A percentile compares a stretch with the other conserved stretches of the same genome.
Conservation (phyloP, 1,140 invertebrate genomes). For the Eurosta solidaginis region DNA sequence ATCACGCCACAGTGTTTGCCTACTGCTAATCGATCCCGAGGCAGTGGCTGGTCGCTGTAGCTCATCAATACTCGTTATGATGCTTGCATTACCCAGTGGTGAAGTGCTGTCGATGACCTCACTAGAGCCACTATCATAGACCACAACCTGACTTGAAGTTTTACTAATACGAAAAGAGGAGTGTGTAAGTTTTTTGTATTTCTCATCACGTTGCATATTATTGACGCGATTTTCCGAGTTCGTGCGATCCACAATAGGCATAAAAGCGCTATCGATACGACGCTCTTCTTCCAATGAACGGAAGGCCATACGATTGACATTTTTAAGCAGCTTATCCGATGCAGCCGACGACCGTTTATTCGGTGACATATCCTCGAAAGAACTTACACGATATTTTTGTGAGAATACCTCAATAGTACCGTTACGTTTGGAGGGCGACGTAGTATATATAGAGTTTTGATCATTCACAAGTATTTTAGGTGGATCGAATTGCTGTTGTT, state of each 20-base stretch:
- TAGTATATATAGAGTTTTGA: conserved; percentile 60
- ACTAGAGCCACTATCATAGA: conserved; percentile 35
- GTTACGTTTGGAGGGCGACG: conserved; percentile 56
- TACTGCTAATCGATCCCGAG: conserved; percentile 34
- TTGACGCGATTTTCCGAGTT: conserved; percentile 58
- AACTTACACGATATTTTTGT: conserved; percentile 58
- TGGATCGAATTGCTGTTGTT: conserved; percentile 59
- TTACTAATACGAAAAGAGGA: conserved; percentile 57
- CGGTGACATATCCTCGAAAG: conserved; percentile 59
- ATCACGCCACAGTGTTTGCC: conserved; percentile 55
- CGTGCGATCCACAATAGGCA: conserved; percentile 56
- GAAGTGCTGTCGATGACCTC: conserved; percentile 19
- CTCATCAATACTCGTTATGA: conserved; percentile 39
- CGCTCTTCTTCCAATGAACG: conserved; percentile 58
- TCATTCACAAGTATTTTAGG: conserved; percentile 59
- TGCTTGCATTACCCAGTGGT: background rate
- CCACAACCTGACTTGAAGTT: conserved; percentile 42
- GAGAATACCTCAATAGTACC: conserved; percentile 60
- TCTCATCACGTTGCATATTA: conserved; percentile 51
- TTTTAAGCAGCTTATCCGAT: conserved; percentile 46
- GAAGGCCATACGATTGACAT: conserved; percentile 56
- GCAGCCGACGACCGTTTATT: conserved; percentile 33
- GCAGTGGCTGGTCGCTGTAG: conserved; percentile 44
- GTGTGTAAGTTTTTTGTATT: conserved; percentile 58
- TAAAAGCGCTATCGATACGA: conserved; percentile 58